phyloP scores from a whole-genome alignment of 2,797 vertebrate species.

The Vespertilio murinus region DNA sequence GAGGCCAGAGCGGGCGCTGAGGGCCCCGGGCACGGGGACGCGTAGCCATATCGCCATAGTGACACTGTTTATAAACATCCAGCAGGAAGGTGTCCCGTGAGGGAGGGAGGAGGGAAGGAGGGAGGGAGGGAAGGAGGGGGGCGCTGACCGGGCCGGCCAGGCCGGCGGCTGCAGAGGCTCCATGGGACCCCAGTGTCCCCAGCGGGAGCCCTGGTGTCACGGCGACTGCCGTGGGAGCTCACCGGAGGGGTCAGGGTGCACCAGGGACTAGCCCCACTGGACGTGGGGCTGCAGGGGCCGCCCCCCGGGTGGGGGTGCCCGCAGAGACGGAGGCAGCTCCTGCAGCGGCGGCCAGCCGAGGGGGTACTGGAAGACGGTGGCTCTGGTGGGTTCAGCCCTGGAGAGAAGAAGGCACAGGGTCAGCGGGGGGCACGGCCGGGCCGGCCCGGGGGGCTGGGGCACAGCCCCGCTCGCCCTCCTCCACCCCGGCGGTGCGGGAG shows the following conservation, averaged over 20 bases:
- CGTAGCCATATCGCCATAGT: background rate
- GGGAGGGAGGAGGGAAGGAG: background rate
- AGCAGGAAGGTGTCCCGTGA: background rate
- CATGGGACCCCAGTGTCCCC: background rate
- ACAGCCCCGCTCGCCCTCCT: background rate
- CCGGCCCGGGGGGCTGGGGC: background rate
- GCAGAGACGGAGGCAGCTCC: conserved; percentile 93
- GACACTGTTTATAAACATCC: conserved; percentile 47
- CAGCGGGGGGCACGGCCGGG: accelerated
- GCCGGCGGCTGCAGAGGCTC: background rate
- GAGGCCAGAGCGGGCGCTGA: background rate
- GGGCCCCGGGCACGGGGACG: background rate
- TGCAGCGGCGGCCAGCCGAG: conserved; percentile 90
- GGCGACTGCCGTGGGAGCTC: background rate
- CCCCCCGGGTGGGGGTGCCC: conserved; percentile 88
- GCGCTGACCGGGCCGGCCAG: background rate
- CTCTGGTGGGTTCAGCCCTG: conserved; percentile 78
- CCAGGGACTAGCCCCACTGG: conserved; percentile 91
- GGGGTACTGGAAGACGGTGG: conserved; percentile 85
- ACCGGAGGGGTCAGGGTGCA: background rate
- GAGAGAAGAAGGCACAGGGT: background rate
- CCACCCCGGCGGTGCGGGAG: background rate
- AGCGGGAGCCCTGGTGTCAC: background rate
- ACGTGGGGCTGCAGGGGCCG: conserved; percentile 85
- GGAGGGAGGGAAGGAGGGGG: background rate